Conservation (phyloP, 2,888 invertebrate genomes). For the Punctoribates punctum region DNA sequence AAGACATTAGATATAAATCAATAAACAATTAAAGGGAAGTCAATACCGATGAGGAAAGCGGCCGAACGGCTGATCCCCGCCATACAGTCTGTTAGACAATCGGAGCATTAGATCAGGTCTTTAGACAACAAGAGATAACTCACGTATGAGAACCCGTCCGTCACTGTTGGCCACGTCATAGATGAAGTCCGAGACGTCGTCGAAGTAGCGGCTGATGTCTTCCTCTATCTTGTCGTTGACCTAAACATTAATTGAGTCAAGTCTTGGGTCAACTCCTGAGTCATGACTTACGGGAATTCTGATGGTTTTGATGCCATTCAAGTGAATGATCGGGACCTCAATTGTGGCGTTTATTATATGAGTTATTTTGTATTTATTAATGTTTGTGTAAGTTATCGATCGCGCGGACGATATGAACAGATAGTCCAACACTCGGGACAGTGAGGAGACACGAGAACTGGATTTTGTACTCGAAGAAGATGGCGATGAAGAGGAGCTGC, state of each 20-base stretch:
- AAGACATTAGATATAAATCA: not conserved
- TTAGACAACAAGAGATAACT: not conserved
- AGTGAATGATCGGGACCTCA: slow-evolving; percentile 37
- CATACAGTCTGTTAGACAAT: slow-evolving; percentile 64
- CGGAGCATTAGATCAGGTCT: not conserved
- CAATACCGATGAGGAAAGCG: slow-evolving; percentile 45
- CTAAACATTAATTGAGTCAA: not conserved
- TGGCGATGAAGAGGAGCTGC: not conserved
- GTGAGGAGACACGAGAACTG: not conserved
- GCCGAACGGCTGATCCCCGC: slow-evolving; percentile 73
- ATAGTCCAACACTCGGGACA: slow-evolving; percentile 25
- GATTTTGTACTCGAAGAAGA: not conserved
- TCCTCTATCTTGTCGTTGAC: slow-evolving; percentile 33
- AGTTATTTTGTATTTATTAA: slow-evolving; percentile 37
- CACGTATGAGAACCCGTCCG: slow-evolving; percentile 69
- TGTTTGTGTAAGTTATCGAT: slow-evolving; percentile 27
- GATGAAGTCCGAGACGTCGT: slow-evolving; percentile 72
- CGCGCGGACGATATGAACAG: slow-evolving; percentile 13
- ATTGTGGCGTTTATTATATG: slow-evolving; percentile 40
- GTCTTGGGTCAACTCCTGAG: not conserved
- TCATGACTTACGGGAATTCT: slow-evolving; percentile 36
- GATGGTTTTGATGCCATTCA: slow-evolving; percentile 33
- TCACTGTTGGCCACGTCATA: slow-evolving; percentile 65
- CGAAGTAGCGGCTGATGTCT: slow-evolving; percentile 61
- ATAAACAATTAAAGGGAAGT: not conserved